Conservation (phyloP, 2,113 vertebrate genomes). For the Lophura nycthemera region DNA sequence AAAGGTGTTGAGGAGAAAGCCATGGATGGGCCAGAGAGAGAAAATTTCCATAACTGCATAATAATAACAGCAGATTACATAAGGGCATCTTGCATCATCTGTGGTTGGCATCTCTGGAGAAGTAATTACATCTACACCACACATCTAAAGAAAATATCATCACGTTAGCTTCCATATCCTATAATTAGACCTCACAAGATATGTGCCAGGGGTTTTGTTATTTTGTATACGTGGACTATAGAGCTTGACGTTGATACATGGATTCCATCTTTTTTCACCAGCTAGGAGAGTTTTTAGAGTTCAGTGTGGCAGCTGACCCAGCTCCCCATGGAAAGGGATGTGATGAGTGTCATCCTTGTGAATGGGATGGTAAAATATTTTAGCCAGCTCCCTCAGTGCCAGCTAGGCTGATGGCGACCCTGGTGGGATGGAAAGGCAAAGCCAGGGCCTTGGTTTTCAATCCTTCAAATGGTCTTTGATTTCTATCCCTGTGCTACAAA, state of each 20-base stretch:
- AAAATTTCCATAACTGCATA: conserved; percentile 32
- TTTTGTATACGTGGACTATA: neutral
- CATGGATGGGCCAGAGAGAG: neutral
- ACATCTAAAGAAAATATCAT: conserved; percentile 54
- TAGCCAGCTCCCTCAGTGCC: accelerated
- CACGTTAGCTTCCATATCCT: conserved; percentile 54
- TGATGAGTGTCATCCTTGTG: neutral
- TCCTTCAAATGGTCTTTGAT: neutral
- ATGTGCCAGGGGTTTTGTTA: conserved; percentile 27
- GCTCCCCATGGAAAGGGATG: neutral
- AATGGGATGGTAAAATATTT: neutral
- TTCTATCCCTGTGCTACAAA: neutral
- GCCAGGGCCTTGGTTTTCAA: neutral
- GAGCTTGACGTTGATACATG: neutral
- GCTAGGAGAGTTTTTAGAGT: conserved; percentile 19
- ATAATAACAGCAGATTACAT: conserved; percentile 42
- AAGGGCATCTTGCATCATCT: conserved; percentile 52
- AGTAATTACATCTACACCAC: conserved; percentile 62
- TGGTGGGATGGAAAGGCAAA: neutral
- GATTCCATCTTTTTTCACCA: neutral
- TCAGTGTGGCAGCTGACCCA: neutral
- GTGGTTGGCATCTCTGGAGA: conserved; percentile 54
- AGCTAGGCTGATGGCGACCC: neutral
- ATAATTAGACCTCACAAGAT: conserved; percentile 28
- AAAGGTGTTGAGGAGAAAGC: neutral